Evolutionary conservation across 2,797 vertebrate genomes (phyloP).

Genomic region (Platyrinchus mystaceus): DNA sequence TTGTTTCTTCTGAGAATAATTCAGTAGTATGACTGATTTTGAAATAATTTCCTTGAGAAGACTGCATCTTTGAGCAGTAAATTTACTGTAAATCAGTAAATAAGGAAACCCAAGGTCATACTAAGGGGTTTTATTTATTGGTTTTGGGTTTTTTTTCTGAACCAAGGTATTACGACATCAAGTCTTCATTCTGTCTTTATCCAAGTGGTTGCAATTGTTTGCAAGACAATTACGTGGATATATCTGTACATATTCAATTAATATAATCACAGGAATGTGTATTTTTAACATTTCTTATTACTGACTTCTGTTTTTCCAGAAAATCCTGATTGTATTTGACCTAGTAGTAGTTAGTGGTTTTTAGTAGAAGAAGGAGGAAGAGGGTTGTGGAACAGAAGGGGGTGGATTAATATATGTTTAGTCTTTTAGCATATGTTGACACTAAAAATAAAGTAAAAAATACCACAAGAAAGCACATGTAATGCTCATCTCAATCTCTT

Average conservation of each 20-base stretch:
- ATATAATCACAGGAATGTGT: not conserved
- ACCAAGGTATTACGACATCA: not conserved
- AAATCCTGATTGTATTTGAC: not conserved
- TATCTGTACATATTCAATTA: not conserved
- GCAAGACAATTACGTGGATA: not conserved
- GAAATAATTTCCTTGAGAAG: not conserved
- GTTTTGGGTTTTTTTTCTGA: not conserved
- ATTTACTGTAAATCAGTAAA: not conserved
- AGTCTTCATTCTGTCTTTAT: not conserved
- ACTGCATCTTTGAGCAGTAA: not conserved
- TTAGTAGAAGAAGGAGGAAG: not conserved
- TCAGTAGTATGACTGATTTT: not conserved
- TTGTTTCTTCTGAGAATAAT: not conserved
- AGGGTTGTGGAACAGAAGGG: not conserved
- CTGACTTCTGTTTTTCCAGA: not conserved
- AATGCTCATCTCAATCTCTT: not conserved
- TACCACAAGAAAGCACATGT: not conserved
- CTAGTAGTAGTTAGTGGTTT: not conserved
- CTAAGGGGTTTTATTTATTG: not conserved
- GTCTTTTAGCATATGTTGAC: not conserved
- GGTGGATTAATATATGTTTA: not conserved
- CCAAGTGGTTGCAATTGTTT: not conserved
- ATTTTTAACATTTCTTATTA: not conserved
- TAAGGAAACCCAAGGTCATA: not conserved
- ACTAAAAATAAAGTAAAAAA: not conserved